Conservation (phyloP, 2,113 vertebrate species). For the Cynopterus brachyotis region DNA sequence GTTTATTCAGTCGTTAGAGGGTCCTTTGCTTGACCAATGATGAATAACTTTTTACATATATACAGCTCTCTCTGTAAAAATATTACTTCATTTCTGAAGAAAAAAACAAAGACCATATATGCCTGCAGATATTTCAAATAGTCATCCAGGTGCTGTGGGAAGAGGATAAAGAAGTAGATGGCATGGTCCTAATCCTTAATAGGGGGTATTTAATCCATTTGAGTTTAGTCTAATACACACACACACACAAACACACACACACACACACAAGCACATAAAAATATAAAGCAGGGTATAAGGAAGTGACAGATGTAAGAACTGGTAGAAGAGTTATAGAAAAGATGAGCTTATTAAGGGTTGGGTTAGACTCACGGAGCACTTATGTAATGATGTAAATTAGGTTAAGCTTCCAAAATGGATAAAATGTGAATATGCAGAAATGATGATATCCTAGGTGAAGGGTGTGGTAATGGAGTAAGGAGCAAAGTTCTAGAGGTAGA, state of each 20-base stretch:
- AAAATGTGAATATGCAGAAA: constrained; percentile 15
- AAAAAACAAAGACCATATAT: neutral
- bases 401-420: neutral
- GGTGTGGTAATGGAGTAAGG: neutral
- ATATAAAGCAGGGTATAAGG: neutral
- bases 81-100: neutral
- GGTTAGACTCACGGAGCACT: neutral
- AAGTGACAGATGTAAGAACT: neutral
- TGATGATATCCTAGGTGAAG: neutral
- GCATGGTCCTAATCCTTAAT: neutral
- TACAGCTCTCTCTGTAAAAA: neutral
- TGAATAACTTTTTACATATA: neutral
- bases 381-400: neutral
- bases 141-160: neutral
- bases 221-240: neutral
- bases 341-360: neutral
- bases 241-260: neutral
- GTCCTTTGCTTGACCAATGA: neutral
- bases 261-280: neutral
- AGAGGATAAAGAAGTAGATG: constrained; percentile 19
- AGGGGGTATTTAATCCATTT: neutral
- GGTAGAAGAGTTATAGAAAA: neutral
- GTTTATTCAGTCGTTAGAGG: neutral
- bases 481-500: neutral
- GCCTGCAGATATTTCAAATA: constrained; percentile 26